phyloP scores from a whole-genome alignment of 2,888 invertebrate species.

The Troides aeacus region DNA sequence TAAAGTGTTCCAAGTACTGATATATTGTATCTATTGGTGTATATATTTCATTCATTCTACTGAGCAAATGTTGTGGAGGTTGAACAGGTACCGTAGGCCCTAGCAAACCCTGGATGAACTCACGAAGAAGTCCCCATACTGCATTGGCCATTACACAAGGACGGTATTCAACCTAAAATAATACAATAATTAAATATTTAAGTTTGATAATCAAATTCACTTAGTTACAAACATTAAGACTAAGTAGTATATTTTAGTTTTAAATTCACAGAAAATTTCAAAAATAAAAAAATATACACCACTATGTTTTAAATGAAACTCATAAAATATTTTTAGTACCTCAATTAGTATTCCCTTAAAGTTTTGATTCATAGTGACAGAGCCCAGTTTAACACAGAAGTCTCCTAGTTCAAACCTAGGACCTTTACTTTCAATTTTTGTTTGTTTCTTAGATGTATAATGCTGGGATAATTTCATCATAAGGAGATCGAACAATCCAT shows the following conservation, averaged over 20 bases:
- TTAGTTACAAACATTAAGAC: not conserved
- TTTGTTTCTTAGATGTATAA: constrained; percentile 93
- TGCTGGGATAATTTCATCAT: constrained; percentile 94
- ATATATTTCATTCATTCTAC: constrained; percentile 90
- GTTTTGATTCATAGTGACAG: constrained; percentile 94
- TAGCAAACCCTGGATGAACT: constrained; percentile 94
- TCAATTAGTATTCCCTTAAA: constrained; percentile 97
- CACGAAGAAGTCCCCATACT: constrained; percentile 95
- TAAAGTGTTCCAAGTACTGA: constrained; percentile 96
- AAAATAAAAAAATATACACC: not conserved
- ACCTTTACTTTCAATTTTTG: constrained; percentile 93
- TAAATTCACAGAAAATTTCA: no score
- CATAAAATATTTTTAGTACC: constrained; percentile 62
- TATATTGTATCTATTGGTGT: constrained; percentile 95
- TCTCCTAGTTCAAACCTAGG: constrained; percentile 93
- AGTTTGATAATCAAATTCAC: not conserved
- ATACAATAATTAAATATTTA: not conserved
- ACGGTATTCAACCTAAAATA: constrained; percentile 88
- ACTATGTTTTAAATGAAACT: no score
- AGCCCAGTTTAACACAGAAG: constrained; percentile 95
- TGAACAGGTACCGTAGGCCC: constrained; percentile 87
- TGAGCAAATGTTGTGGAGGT: constrained; percentile 86
- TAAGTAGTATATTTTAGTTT: no score
- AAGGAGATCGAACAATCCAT: constrained; percentile 92
- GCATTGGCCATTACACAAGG: constrained; percentile 93